Conservation (phyloP, 2,113 vertebrate genomes). For the Trogon surrucura region DNA sequence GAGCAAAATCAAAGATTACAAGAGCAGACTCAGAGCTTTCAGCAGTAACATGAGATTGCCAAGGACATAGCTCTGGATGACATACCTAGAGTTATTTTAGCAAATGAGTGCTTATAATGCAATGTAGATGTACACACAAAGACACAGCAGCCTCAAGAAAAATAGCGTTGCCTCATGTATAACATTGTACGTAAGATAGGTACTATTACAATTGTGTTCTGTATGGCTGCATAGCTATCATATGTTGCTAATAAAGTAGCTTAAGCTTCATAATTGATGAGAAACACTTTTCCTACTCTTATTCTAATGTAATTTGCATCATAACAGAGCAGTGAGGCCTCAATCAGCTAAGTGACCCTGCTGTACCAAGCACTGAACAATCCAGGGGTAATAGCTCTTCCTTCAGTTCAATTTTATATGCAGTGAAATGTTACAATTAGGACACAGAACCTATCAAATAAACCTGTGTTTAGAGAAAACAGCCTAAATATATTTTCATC, state of each 20-base stretch:
- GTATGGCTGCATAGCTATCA: background rate
- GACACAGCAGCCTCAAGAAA: background rate
- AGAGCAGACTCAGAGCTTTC: background rate
- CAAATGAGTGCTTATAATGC: background rate
- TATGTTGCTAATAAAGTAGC: background rate
- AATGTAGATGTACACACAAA: background rate
- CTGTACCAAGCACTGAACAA: background rate
- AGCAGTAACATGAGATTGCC: background rate
- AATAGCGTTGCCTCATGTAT: accelerated
- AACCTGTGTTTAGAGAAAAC: background rate
- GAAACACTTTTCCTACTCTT: background rate
- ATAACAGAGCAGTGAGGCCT: background rate
- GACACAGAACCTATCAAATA: background rate
- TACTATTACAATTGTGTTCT: background rate
- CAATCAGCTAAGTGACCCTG: background rate
- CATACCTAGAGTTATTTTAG: constrained; percentile 37
- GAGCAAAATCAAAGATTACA: background rate
- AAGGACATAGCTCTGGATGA: constrained; percentile 42
- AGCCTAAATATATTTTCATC: background rate
- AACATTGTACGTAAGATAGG: background rate
- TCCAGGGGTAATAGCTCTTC: background rate
- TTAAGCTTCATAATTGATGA: background rate
- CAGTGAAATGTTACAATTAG: background rate
- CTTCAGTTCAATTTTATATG: background rate
- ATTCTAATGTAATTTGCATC: background rate